Evolutionary conservation across 2,797 vertebrate genomes (phyloP), one percentile per base, ranked within the genome.

Genomic region (Heteromormyrus szaboi): DNA sequence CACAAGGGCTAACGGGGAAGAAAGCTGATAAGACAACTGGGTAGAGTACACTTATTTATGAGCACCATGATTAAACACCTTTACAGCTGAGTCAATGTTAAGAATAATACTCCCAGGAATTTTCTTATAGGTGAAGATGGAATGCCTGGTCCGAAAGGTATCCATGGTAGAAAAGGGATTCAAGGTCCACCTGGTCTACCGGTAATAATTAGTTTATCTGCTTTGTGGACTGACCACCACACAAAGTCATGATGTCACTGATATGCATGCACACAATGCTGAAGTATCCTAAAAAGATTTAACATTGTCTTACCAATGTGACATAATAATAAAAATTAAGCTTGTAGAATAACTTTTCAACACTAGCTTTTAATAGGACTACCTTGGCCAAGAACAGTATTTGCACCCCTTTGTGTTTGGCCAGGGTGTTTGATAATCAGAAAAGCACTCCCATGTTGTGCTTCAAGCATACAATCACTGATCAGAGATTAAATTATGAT

Each of bases 111-210:
- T 56, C 6, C 53, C 33, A 19, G 51, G 1, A 90, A 4, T 7
- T 86, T 88, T 17, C 89, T 29, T 87, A 29, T 89, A 95, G 95
- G 94, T 87, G 12, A 19, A 6, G 0, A 3, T 0, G 94, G 94
- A 37, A 11, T 81, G 62, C 83, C 50, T 6, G 95, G 94, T 68
- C 3, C 1, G 1, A 91, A 91, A 91, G 95, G 95, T 87, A 0
- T 53, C 25, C 51, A 29, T 72, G 95, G 94, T 2, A 0, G 54
- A 33, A 93, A 90, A 90, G 94, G 94, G 65, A 2, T 89, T 0
- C 1, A 0, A 87, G 95, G 94, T 88, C 44, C n/a, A 76, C 46
- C 89, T 51, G 95, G 95, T 90, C 89, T 12, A 83, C 91, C 68
- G 92, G 95, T 95, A 44, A 48, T 68, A 68, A 25, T 7, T 7